Evolutionary conservation across 2,113 vertebrate species (phyloP).

Genomic region (Corvus cornix): DNA sequence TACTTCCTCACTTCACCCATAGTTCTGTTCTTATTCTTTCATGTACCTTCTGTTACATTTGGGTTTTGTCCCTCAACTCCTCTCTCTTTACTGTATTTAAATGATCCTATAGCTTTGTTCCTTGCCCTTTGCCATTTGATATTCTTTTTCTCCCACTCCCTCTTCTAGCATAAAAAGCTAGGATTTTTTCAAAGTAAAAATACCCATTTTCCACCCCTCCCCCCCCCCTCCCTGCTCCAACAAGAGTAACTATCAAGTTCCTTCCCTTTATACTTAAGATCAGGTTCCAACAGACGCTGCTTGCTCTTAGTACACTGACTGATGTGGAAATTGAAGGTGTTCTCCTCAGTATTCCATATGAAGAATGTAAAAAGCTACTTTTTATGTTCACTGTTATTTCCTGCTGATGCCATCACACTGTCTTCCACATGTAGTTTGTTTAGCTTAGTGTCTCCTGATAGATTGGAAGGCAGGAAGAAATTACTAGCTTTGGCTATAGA

Average conservation of each 20-base stretch:
- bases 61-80: not conserved
- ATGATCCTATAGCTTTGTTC: not conserved
- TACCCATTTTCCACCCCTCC: accelerated
- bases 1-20: not conserved
- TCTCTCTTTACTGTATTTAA: not conserved
- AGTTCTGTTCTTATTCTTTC: not conserved
- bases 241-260: not conserved
- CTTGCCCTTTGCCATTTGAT: not conserved
- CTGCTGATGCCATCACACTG: not conserved
- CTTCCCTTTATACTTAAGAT: not conserved
- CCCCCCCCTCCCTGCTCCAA: accelerated
- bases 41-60: not conserved
- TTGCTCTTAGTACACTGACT: not conserved
- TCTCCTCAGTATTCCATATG: not conserved
- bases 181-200: not conserved
- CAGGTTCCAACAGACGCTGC: not conserved
- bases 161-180: not conserved
- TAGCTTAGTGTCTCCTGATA: not conserved
- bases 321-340: not conserved
- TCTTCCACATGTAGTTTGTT: not conserved
- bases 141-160: not conserved
- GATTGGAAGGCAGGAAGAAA: not conserved
- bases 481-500: not conserved
- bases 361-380: not conserved
- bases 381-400: not conserved